Percentiles rank a stretch among this genome's conserved stretches.
Conservation (phyloP, 2,113 vertebrate species). For the Bagarius yarrelli region DNA sequence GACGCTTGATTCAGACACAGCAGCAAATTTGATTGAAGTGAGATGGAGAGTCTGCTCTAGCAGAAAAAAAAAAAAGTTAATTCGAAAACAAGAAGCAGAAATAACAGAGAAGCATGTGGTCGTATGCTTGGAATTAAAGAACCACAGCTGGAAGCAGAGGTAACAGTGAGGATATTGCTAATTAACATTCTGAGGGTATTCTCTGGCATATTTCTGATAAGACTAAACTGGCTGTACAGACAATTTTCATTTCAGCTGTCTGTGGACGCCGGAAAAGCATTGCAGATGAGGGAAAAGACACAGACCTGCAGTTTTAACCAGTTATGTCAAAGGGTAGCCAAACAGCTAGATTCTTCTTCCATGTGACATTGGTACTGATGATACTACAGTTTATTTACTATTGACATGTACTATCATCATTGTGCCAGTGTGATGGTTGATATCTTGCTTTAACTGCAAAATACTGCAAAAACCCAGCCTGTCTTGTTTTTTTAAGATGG, state of each 20-base stretch:
- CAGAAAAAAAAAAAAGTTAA: neutral
- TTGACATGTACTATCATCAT: neutral
- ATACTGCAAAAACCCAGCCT: neutral
- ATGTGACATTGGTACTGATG: neutral
- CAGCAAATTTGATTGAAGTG: slow-evolving; percentile 6
- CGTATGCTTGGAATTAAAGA: neutral
- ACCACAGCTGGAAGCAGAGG: neutral
- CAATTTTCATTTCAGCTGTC: neutral
- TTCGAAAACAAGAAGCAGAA: slow-evolving; percentile 5
- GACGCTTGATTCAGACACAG: slow-evolving; percentile 17
- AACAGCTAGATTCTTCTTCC: neutral
- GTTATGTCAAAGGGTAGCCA: neutral
- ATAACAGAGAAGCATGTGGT: neutral
- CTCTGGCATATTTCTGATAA: neutral
- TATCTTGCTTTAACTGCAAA: neutral
- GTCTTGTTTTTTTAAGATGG: neutral
- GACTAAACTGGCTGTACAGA: neutral
- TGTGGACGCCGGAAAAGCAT: neutral
- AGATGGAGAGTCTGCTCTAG: neutral
- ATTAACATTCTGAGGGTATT: neutral
- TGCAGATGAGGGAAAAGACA: neutral
- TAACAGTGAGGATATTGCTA: too few species aligned
- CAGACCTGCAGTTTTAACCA: neutral
- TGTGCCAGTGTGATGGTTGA: neutral
- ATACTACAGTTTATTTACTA: neutral